Conservation (phyloP, 2,888 invertebrate genomes). For the Brachyopa scutellaris region DNA sequence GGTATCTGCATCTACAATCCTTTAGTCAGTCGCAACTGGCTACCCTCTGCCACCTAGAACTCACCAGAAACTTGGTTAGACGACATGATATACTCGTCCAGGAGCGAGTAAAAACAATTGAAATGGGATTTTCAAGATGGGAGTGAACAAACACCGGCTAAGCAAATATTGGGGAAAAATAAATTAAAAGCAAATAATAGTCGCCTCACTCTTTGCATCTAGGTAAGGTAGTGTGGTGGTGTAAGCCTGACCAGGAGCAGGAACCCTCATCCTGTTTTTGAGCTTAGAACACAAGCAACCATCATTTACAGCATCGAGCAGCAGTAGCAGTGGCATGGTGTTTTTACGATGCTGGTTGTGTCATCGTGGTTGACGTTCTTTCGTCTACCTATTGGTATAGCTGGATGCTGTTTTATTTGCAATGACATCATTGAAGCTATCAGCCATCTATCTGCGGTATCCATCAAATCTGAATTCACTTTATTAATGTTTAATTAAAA, state of each 20-base stretch:
- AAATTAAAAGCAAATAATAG: constrained; percentile 71
- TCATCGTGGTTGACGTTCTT: not conserved
- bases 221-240: no score
- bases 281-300: constrained; percentile 1
- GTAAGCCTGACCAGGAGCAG: not conserved
- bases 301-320: no score
- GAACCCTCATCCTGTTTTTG: constrained; percentile 21
- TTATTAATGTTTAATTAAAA: constrained; percentile 69
- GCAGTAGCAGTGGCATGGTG: not conserved
- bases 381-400: not conserved
- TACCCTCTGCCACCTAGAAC: not conserved
- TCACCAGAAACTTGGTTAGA: constrained; percentile 13
- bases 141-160: constrained; percentile 65
- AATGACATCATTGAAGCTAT: constrained; percentile 44
- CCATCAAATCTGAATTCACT: constrained; percentile 59
- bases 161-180: constrained; percentile 72
- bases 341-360: constrained; percentile 21
- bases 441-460: constrained; percentile 10
- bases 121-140: constrained; percentile 72
- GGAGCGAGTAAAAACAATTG: constrained; percentile 64
- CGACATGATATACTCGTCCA: constrained; percentile 10
- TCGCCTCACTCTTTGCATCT: constrained; percentile 24
- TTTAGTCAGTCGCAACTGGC: constrained; percentile 3
- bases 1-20: constrained; percentile 47
- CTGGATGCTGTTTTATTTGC: constrained; percentile 33